Base-by-base conservation (phyloP, 2,888 invertebrate species). In the Amiota minor region DNA sequence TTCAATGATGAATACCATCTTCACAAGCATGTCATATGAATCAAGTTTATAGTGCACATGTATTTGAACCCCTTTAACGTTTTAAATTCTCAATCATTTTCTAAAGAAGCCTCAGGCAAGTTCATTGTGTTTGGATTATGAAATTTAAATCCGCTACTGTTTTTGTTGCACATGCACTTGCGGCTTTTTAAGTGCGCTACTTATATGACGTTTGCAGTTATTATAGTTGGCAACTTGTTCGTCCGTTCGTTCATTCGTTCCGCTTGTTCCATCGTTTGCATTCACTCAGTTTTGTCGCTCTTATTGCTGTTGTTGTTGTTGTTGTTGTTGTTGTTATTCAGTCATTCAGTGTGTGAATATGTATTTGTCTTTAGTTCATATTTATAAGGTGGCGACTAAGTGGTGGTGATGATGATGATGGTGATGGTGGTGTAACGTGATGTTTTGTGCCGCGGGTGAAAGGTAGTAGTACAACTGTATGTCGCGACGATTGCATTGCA, bases 181-280 rank as follows among this genome's bases (percentile, higher is more conserved):
- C 67, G 23, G 61, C 61, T 35, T 49, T n/a, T 50, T 16, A 67
- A 72, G 72, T 72, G 72, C 72, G 72, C 72, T 68, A 72, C 72
- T 68, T 72, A 59, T 35, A 59, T 70, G 70, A 70, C 67, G 50
- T 67, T 50, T 67, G 67, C 67, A 67, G 67, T 67, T 67, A 67
- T 67, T 67, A 67, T 67, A 67, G 67, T 67, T 50, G 49, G 67
- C 67, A 50, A 67, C 67, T 67, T 67, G 67, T 67, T 67, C 67
- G 12, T 67, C 50, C 16, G 50, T 67, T 18, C n/a, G 49, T 49
- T 18, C 47, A 16, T 46, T 65, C 56, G 67, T 67, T 9, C 23
- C 61, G 61, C 12, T 61, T 11, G 18, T 18, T 35, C 6, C 35
- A 35, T 35, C 61, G 12, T 20, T 20, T 53, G 18, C 62, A 61